Percentiles rank a stretch among this genome's conserved stretches.
phyloP scores from a whole-genome alignment of 2,888 invertebrate genomes.

The Caenorhabditis sp. region DNA sequence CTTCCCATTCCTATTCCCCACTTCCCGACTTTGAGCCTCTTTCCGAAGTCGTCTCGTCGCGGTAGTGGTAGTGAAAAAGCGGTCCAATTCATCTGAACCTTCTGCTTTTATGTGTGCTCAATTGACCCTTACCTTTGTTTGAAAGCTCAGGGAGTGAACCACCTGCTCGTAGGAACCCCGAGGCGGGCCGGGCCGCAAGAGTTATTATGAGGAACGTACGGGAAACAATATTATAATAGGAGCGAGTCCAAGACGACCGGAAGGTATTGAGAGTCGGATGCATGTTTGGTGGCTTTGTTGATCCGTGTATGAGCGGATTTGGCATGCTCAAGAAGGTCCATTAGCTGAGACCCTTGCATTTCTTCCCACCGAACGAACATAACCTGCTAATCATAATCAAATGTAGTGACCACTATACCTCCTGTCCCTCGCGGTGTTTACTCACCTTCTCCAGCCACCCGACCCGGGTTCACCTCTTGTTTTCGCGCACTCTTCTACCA shows the following conservation, averaged over 20 bases:
- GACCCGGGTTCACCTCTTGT: constrained; percentile 17
- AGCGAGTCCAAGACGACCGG: background rate
- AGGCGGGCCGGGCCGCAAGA: too few relatives aligned
- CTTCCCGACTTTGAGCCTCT: constrained; percentile 29
- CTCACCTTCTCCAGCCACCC: constrained; percentile 34
- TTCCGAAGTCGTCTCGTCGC: too few relatives aligned
- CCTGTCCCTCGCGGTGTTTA: constrained; percentile 29
- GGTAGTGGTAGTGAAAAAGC: too few relatives aligned
- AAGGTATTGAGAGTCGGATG: background rate
- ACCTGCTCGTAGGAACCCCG: constrained; percentile 17
- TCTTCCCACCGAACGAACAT: too few relatives aligned
- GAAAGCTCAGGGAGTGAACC: constrained; percentile 24
- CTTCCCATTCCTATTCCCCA: background rate
- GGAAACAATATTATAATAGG: constrained; percentile 55
- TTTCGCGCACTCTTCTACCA: constrained; percentile 53
- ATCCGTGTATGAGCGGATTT: background rate
- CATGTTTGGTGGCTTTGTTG: constrained; percentile 3
- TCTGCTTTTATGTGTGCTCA: constrained; percentile 57
- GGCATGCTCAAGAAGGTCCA: background rate
- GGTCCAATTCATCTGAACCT: constrained; percentile 3
- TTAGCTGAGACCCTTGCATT: background rate
- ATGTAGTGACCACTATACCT: constrained; percentile 7
- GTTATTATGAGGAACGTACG: constrained; percentile 10
- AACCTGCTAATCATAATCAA: constrained; percentile 16
- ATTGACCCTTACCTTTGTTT: constrained; percentile 51